Conservation (phyloP, 2,113 vertebrate genomes). For the Takifugu flavidus region DNA sequence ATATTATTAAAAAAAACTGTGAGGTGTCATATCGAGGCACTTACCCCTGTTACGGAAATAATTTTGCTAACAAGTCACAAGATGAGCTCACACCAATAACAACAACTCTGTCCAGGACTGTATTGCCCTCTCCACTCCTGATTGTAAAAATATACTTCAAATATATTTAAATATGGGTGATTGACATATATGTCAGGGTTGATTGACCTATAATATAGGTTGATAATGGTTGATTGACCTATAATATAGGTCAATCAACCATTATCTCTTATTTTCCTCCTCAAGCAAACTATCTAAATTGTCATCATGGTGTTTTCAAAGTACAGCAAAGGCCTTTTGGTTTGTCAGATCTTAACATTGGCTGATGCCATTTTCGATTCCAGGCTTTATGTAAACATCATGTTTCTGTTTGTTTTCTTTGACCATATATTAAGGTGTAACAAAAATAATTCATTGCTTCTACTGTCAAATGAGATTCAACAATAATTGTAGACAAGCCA, state of each 20-base stretch:
- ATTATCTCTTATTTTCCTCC: no score
- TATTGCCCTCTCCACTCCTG: slow-evolving; percentile 1
- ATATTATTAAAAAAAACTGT: not conserved
- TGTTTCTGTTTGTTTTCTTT: slow-evolving; percentile 25
- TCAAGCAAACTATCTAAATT: no score
- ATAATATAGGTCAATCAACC: no score
- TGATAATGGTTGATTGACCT: no score
- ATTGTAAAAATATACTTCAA: not conserved
- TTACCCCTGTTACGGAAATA: slow-evolving; percentile 14
- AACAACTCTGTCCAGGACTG: slow-evolving; percentile 29
- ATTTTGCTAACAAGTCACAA: slow-evolving; percentile 35
- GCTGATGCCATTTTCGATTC: slow-evolving; percentile 23
- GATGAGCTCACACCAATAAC: slow-evolving; percentile 48
- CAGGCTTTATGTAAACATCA: slow-evolving; percentile 32
- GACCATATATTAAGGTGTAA: slow-evolving; percentile 14
- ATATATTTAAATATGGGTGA: no score
- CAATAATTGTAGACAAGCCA: not conserved
- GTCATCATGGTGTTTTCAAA: no score
- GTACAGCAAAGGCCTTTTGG: no score
- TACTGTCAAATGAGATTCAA: not conserved
- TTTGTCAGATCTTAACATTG: slow-evolving; percentile 7
- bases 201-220: no score
- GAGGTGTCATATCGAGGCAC: slow-evolving; percentile 11
- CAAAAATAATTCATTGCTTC: slow-evolving; percentile 1
- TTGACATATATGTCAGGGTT: no score